phyloP scores from a whole-genome alignment of 2,113 vertebrate genomes.

The Brachyistius frenatus region DNA sequence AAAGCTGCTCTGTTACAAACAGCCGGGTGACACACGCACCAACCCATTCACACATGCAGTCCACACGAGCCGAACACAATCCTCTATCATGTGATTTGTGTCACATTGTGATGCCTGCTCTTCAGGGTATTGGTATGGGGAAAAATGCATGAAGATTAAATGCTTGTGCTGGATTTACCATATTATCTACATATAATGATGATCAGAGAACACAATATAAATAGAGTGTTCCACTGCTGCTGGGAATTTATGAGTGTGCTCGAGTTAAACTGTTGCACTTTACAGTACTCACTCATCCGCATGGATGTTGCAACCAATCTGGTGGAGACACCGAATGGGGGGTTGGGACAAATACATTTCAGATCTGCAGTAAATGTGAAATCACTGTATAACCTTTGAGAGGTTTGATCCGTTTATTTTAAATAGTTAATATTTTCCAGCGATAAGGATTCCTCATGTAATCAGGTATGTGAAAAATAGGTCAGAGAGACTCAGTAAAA shows the following conservation, averaged over 20 bases:
- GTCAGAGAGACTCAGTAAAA: constrained; percentile 29
- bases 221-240: not conserved
- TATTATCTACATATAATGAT: constrained; percentile 17
- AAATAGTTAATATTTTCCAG: constrained; percentile 4
- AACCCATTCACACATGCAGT: constrained; percentile 7
- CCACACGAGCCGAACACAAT: not conserved
- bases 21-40: constrained; percentile 19
- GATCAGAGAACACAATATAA: not conserved
- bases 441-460: not conserved
- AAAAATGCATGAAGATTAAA: constrained; percentile 20
- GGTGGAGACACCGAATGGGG: not conserved
- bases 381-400: not conserved
- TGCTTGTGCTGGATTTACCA: constrained; percentile 12
- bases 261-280: constrained; percentile 31
- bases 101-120: constrained; percentile 20
- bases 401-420: not conserved
- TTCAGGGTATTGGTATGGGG: constrained; percentile 9
- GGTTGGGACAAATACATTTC: constrained; percentile 18
- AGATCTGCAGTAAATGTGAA: not conserved
- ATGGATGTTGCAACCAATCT: constrained; percentile 20
- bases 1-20: constrained; percentile 32
- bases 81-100: constrained; percentile 36
- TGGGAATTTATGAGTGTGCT: constrained; percentile 3
- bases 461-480: constrained; percentile 11
- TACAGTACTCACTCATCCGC: not conserved